Conservation (phyloP, 2,113 vertebrate genomes). For the Litocranius walleri region DNA sequence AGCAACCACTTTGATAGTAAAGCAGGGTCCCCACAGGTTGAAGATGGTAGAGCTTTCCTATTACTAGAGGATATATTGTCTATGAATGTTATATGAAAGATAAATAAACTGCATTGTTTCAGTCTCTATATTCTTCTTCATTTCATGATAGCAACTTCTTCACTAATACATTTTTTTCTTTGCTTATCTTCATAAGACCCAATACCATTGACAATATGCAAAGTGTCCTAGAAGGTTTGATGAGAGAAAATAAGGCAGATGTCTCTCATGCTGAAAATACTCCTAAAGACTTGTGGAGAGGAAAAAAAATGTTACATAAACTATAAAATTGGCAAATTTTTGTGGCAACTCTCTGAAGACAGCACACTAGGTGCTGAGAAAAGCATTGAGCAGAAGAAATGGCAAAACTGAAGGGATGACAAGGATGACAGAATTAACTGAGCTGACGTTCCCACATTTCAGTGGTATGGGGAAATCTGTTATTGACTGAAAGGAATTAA, state of each 20-base stretch:
- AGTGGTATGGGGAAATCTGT: neutral
- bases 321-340: neutral
- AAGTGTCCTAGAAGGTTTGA: neutral
- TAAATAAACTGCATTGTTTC: neutral
- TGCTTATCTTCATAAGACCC: neutral
- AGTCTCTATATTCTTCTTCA: neutral
- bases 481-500: neutral
- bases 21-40: fast-evolving
- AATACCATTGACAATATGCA: neutral
- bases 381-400: neutral
- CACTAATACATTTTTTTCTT: neutral
- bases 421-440: neutral
- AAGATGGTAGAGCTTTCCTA: neutral
- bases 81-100: neutral
- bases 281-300: neutral
- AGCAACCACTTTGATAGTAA: neutral
- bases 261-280: neutral
- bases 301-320: neutral
- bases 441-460: neutral
- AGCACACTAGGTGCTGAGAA: neutral
- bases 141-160: neutral
- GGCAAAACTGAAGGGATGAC: fast-evolving
- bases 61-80: neutral
- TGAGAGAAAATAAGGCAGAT: neutral
- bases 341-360: neutral